phyloP scores from a whole-genome alignment of 2,113 vertebrate genomes.

The Paradoxurus hermaphroditus region DNA sequence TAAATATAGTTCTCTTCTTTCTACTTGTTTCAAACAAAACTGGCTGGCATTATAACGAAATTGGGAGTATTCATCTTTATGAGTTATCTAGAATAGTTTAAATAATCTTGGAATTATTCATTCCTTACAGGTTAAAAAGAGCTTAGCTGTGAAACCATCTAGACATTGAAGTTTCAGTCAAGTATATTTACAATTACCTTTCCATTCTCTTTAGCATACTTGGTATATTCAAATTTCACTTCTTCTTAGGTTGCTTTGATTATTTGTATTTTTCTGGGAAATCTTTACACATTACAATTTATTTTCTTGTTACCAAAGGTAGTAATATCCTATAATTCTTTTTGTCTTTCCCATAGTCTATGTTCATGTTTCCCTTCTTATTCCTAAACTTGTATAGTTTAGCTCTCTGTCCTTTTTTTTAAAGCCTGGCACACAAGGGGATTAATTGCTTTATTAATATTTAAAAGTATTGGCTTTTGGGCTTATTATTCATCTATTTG shows the following conservation, averaged over 20 bases:
- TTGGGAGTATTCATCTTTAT: neutral
- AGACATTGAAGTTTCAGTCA: neutral
- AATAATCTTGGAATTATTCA: neutral
- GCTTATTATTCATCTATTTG: neutral
- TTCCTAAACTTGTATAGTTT: neutral
- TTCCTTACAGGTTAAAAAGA: neutral
- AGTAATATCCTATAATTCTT: neutral
- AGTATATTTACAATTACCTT: neutral
- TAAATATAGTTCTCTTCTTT: neutral
- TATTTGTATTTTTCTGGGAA: neutral
- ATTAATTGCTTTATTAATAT: neutral
- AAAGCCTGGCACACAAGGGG: neutral
- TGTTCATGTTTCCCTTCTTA: neutral
- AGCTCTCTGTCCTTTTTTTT: neutral
- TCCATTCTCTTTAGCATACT: neutral
- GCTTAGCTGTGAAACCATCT: neutral
- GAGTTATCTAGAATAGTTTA: neutral
- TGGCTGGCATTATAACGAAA: neutral
- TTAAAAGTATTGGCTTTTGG: neutral
- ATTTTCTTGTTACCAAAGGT: conserved; percentile 4
- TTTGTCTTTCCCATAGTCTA: neutral
- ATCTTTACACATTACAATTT: neutral
- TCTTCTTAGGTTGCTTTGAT: neutral
- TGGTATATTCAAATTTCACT: neutral
- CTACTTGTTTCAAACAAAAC: conserved; percentile 19